Evolutionary conservation across 1,140 invertebrate species (phyloP).

Genomic region (Eriosoma lanigerum): DNA sequence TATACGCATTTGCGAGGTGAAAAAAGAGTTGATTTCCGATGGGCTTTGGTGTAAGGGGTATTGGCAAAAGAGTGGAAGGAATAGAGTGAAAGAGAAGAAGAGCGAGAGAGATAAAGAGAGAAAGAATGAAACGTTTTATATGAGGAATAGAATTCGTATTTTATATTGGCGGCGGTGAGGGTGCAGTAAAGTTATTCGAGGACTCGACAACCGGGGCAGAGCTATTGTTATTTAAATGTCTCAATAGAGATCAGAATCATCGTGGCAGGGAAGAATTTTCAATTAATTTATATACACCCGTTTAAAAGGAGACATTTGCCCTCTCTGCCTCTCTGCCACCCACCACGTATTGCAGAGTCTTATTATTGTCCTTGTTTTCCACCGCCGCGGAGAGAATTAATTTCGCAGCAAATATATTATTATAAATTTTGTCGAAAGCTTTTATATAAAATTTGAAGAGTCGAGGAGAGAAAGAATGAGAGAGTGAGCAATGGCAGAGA

Average conservation of each 20-base stretch:
- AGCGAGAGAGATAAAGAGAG: background rate
- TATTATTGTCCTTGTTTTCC: conserved; percentile 50
- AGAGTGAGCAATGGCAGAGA: conserved; percentile 34
- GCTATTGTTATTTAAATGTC: conserved; percentile 52
- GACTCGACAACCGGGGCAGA: conserved; percentile 24
- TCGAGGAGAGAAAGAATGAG: conserved; percentile 12
- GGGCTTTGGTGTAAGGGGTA: background rate
- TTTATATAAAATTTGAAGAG: conserved; percentile 48
- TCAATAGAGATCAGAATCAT: conserved; percentile 49
- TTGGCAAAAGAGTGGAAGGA: background rate
- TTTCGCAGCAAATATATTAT: conserved; percentile 49
- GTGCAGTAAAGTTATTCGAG: conserved; percentile 48
- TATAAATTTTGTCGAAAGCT: conserved; percentile 51
- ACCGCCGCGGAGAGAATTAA: conserved; percentile 48
- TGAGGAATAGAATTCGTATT: conserved; percentile 49
- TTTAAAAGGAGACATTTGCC: conserved; percentile 51
- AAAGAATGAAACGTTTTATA: conserved; percentile 25
- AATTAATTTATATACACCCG: conserved; percentile 51
- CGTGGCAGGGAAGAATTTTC: conserved; percentile 51
- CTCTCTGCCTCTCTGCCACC: conserved; percentile 10
- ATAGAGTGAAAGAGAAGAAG: background rate
- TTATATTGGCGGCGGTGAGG: conserved; percentile 41
- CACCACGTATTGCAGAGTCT: conserved; percentile 30
- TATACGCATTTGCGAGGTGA: background rate
- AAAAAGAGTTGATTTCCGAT: background rate